Base-by-base conservation (phyloP, 2,888 invertebrate species). In the Archaeoteleia sp. region DNA sequence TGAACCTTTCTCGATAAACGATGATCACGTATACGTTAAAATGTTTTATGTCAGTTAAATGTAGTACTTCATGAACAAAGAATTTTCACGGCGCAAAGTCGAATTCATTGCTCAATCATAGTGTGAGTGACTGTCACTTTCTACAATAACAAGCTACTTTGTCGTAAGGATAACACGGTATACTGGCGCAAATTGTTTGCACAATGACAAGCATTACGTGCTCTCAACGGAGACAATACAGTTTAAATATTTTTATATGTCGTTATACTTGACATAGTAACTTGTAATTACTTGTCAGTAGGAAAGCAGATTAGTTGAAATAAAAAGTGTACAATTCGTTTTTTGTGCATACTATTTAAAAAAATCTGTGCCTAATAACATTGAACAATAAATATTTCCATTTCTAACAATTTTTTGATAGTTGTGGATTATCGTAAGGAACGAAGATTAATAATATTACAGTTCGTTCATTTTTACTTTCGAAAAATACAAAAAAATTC, bases 231-330 rank as follows among this genome's bases (percentile, higher is more conserved):
- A 40, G 20, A 27, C 34, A 6, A 23, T 34, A 9, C 40, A 9
- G 35, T 43, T 20, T 43, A 43, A 54, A 42, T 15, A 20, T 42
- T 34, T 23, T 7, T 23, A 42, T 42, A 30, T 5, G 25, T 35
- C 27, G 43, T 35, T 35, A 20, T 20, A 20, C 54, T 54, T 54
- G 54, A 43, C 54, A 54, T 27, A 35, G 42, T 54, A 54, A 43
- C n/a, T 25, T 12, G 27, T 27, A 43, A 30, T 53, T 20, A 35
- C 9, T 29, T 43, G 17, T 27, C 23, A 34, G 23, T 42, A 40
- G 23, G 10, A 20, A 42, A 25, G 10, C 23, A 20, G 39, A 37
- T 17, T 30, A 35, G 32, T 34, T 51, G n/a, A n/a, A n/a, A n/a
- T n/a, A n/a, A n/a, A n/a, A n/a, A n/a, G n/a, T n/a, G n/a, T n/a